Conservation (phyloP, 2,113 vertebrate genomes). For the Felis catus region F.catus_Fca126_mat1.0 CM031418.1:136403001-136403500, state of each 20-base stretch:
- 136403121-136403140: accelerated
- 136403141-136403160: accelerated
- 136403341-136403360: accelerated
- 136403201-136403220: background rate
- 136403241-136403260: background rate
- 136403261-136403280: background rate
- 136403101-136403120: accelerated
- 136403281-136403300: accelerated
- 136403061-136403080: accelerated
- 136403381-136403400: accelerated
- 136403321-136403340: accelerated
- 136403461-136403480: background rate
- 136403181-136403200: accelerated
- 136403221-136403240: accelerated
- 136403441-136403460: accelerated
- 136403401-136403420: accelerated
- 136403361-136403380: accelerated
- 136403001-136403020: background rate
- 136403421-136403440: background rate
- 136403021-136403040: accelerated
- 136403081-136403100: background rate
- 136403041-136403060: accelerated
- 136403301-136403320: accelerated
- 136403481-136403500: accelerated
- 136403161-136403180: accelerated